These are phyloP conservation scores for Tylochromis polylepis DNA, from an alignment of 2,113 vertebrate species.

Conservation along the genomic window DNA sequence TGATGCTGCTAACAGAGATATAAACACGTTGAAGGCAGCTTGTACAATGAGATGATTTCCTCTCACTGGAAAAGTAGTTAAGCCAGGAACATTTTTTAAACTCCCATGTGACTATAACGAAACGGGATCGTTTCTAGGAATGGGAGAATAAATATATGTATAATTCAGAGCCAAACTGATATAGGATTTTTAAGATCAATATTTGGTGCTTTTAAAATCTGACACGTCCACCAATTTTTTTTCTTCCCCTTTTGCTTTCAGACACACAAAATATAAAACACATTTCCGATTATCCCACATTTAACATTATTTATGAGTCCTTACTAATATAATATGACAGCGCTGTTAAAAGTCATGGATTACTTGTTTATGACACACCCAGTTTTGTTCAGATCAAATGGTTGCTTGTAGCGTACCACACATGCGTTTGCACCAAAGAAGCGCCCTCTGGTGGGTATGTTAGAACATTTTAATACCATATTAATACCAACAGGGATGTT, in stretches of 20 bases:
- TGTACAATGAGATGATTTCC: background rate
- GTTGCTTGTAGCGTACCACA: too few species aligned
- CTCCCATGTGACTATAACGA: background rate
- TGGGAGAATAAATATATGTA: background rate
- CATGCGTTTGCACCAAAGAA: background rate
- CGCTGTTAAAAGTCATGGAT: background rate
- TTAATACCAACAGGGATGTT: background rate
- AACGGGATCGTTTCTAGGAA: background rate
- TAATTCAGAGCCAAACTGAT: background rate
- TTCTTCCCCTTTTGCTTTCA: background rate
- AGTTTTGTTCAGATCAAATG: background rate
- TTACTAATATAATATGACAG: background rate
- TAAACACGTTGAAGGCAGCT: background rate
- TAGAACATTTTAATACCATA: background rate
- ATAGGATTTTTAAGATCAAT: background rate
- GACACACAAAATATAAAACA: background rate
- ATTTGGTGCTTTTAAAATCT: background rate
- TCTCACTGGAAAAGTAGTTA: background rate
- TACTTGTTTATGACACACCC: background rate
- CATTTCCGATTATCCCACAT: background rate
- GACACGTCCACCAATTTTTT: background rate
- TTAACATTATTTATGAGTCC: background rate
- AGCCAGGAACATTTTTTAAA: background rate
- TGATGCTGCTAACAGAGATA: conserved; percentile 5
- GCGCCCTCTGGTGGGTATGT: background rate